Percentiles rank a stretch among this genome's conserved stretches.
These are phyloP conservation scores for Xiphophorus maculatus DNA, from an alignment of 2,113 vertebrate genomes.

Conservation along the genomic window DNA sequence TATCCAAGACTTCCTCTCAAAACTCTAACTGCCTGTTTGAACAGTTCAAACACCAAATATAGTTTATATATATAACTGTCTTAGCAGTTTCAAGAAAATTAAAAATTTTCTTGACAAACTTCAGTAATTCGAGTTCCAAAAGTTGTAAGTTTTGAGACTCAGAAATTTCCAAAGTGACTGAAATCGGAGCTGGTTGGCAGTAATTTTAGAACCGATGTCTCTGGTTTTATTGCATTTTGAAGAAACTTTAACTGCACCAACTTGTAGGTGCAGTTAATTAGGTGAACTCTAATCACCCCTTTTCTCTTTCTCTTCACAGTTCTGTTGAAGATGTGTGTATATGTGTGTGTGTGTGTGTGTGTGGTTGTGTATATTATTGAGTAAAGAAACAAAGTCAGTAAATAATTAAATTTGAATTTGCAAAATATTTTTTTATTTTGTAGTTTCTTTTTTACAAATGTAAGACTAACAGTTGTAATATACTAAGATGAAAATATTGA, in stretches of 20 bases:
- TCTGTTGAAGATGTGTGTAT: constrained; percentile 70
- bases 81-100: no score
- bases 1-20: no score
- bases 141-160: no score
- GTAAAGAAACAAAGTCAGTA: constrained; percentile 25
- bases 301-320: constrained; percentile 61
- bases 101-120: no score
- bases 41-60: no score
- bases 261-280: no score
- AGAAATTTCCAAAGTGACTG: not conserved
- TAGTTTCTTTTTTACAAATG: constrained; percentile 51
- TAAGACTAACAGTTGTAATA: constrained; percentile 66
- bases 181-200: not conserved
- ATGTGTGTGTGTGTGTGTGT: no score
- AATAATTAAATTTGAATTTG: constrained; percentile 45
- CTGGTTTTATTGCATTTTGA: not conserved
- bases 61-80: no score
- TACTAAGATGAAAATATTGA: constrained; percentile 50
- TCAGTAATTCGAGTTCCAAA: no score
- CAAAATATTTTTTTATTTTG: constrained; percentile 26
- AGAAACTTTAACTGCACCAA: not conserved
- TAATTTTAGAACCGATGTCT: not conserved
- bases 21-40: no score
- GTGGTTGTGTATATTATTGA: constrained; percentile 1
- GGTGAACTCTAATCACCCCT: no score